These are phyloP conservation scores for Carcharodon carcharias DNA, from an alignment of 2,797 vertebrate species.

Conservation along the genomic window DNA sequence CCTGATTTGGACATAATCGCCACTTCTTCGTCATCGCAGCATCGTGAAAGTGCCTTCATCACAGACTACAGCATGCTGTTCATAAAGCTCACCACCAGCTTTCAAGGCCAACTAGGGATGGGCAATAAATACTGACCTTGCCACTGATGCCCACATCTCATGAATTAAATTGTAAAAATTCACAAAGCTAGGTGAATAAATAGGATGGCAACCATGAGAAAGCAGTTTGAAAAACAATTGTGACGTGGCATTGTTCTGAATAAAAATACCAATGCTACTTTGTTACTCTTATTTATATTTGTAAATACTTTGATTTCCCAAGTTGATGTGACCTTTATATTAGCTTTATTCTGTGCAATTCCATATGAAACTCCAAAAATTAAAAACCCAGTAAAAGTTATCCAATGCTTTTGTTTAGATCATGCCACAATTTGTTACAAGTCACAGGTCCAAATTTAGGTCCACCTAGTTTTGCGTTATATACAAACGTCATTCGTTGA, in stretches of 20 bases:
- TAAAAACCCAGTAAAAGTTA: neutral
- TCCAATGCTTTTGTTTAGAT: neutral
- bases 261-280: neutral
- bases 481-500: neutral
- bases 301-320: neutral
- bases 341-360: neutral
- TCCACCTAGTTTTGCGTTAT: neutral
- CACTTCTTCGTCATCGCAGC: too few relatives aligned
- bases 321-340: neutral
- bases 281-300: neutral
- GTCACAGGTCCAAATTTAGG: neutral
- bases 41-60: too few relatives aligned
- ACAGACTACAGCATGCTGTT: too few relatives aligned
- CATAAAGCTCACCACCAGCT: too few relatives aligned
- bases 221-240: too few relatives aligned
- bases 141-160: too few relatives aligned
- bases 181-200: neutral
- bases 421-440: neutral
- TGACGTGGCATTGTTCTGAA: neutral
- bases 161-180: too few relatives aligned
- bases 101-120: too few relatives aligned
- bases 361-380: too few relatives aligned
- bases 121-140: too few relatives aligned
- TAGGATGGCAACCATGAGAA: neutral
- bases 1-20: too few relatives aligned